phyloP scores from a whole-genome alignment of 2,888 invertebrate genomes.

The Himalopsyche japonica region DNA sequence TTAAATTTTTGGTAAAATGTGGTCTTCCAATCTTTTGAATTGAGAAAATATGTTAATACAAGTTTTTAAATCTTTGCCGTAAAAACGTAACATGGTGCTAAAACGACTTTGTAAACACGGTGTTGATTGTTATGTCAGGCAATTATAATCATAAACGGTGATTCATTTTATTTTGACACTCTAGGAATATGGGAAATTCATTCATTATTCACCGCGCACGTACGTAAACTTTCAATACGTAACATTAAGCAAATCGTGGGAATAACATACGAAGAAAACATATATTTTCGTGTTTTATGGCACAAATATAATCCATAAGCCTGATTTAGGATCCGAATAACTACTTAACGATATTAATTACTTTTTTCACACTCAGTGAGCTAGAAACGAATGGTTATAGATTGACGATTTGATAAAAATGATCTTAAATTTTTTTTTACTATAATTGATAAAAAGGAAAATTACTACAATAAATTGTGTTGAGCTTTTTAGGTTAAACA shows the following conservation, averaged over 20 bases:
- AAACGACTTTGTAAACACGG: neutral
- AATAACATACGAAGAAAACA: neutral
- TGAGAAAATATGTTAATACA: too few relatives aligned
- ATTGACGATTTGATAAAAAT: too few relatives aligned
- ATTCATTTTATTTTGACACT: constrained; percentile 1
- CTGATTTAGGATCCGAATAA: neutral
- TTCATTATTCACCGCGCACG: neutral
- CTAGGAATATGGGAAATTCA: neutral
- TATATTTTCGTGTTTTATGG: neutral
- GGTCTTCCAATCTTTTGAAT: too few relatives aligned
- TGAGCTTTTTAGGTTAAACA: too few relatives aligned
- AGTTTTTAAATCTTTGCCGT: too few relatives aligned
- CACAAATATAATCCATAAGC: neutral
- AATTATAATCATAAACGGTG: neutral
- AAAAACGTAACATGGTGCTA: too few relatives aligned
- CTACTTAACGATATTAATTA: neutral
- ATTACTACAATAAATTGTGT: too few relatives aligned
- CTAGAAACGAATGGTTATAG: too few relatives aligned
- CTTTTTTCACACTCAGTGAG: too few relatives aligned
- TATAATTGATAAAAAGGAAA: too few relatives aligned
- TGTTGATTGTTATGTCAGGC: neutral
- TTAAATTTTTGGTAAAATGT: too few relatives aligned
- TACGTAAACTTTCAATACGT: neutral
- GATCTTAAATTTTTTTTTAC: too few relatives aligned
- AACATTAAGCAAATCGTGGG: neutral